A percentile compares a stretch with the other conserved stretches of the same genome.
Conservation (phyloP, 2,888 invertebrate genomes). For the Lepidocyrtoides sp. region DNA sequence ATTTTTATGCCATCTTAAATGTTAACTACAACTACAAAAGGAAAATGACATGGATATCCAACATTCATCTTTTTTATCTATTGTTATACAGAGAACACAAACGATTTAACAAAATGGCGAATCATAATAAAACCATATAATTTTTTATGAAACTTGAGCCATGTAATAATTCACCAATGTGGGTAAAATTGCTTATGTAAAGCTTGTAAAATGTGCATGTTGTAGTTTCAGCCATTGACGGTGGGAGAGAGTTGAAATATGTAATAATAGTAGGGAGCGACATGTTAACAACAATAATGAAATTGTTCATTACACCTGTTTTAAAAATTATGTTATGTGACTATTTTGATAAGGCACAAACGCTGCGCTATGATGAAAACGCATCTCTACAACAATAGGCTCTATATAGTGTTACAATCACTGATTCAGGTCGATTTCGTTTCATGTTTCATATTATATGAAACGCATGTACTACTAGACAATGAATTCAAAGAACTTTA, state of each 20-base stretch:
- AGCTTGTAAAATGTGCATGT: constrained; percentile 15
- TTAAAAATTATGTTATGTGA: constrained; percentile 8
- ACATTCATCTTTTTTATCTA: constrained; percentile 12
- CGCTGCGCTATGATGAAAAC: too few relatives aligned
- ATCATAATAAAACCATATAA: neutral
- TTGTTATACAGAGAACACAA: constrained; percentile 31
- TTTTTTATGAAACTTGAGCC: constrained; percentile 29
- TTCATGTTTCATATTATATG: neutral
- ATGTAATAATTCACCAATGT: constrained; percentile 22
- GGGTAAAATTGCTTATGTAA: constrained; percentile 35
- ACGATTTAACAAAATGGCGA: constrained; percentile 13
- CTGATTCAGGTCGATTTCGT: constrained; percentile 50
- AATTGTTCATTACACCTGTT: constrained; percentile 21
- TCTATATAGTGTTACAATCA: constrained; percentile 31
- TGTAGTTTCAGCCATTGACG: neutral
- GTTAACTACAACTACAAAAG: neutral
- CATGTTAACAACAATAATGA: constrained; percentile 40
- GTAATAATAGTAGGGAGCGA: constrained; percentile 14
- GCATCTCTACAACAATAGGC: too few relatives aligned
- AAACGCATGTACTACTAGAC: neutral
- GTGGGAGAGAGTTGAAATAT: constrained; percentile 23
- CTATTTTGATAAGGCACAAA: neutral
- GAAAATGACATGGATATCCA: constrained; percentile 43
- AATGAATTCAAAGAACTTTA: too few relatives aligned
- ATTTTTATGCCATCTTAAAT: constrained; percentile 1